Evolutionary conservation across 2,113 vertebrate genomes (phyloP).

Genomic region (Danio rerio): DNA sequence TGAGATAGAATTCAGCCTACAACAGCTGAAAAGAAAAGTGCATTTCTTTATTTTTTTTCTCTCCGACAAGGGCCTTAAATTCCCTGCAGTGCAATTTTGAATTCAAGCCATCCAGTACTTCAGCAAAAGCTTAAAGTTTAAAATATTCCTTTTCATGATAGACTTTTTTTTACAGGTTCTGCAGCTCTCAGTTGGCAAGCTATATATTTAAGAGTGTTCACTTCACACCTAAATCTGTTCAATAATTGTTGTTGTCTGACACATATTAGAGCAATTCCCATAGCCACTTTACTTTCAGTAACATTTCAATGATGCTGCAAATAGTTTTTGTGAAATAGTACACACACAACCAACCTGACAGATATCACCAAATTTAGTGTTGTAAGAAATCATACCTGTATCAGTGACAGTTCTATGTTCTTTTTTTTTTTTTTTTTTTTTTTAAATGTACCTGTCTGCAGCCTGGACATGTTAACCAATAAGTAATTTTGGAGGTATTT

Average conservation of each 20-base stretch:
- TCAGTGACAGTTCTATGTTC: not conserved
- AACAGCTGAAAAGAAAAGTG: constrained; percentile 20
- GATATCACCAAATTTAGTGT: not conserved
- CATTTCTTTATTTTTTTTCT: constrained; percentile 19
- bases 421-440: too few species aligned
- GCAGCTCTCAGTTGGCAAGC: not conserved
- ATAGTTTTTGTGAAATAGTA: constrained; percentile 5
- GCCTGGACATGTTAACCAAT: not conserved
- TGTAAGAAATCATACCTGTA: not conserved
- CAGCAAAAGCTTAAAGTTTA: constrained; percentile 23
- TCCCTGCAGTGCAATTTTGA: constrained; percentile 20
- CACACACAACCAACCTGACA: not conserved
- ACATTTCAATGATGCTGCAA: not conserved
- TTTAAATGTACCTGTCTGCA: not conserved
- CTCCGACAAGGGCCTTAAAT: constrained; percentile 12
- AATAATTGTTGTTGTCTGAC: not conserved
- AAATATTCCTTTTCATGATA: constrained; percentile 2
- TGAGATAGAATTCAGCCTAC: constrained; percentile 20
- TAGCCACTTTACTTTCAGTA: not conserved
- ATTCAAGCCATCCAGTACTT: constrained; percentile 23
- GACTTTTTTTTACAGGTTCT: not conserved
- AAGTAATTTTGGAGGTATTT: not conserved
- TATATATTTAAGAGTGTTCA: not conserved
- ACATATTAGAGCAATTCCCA: not conserved
- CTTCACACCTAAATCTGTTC: constrained; percentile 9